These are phyloP conservation scores for Polyodon spathula DNA, from an alignment of 2,113 vertebrate genomes.

Conservation along the genomic window DNA sequence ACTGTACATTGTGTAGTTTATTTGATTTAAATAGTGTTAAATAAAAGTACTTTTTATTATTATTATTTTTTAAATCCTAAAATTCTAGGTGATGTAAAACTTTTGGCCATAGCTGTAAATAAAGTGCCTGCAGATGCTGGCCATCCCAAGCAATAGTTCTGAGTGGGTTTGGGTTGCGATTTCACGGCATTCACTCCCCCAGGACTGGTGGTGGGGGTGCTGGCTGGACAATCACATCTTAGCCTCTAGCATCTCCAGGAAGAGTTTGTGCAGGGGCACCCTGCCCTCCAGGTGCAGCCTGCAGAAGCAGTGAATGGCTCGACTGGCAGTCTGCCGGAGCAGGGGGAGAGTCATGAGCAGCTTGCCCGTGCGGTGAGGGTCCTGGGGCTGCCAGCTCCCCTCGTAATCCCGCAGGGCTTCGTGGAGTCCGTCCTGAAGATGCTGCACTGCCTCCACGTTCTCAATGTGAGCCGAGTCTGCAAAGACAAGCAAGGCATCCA, in stretches of 20 bases:
- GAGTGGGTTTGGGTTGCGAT: too few relatives aligned
- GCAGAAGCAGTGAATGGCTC: slow-evolving; percentile 31
- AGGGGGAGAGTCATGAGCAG: slow-evolving; percentile 60
- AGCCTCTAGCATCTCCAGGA: slow-evolving; percentile 63
- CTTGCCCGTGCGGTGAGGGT: slow-evolving; percentile 38
- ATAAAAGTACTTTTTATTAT: too few relatives aligned
- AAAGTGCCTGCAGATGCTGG: too few relatives aligned
- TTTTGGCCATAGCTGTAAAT: too few relatives aligned
- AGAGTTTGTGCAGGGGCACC: slow-evolving; percentile 55
- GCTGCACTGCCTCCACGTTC: slow-evolving; percentile 38
- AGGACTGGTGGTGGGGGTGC: neutral
- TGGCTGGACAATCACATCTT: slow-evolving; percentile 28
- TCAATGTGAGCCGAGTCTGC: slow-evolving; percentile 35
- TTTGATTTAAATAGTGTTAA: neutral
- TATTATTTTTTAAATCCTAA: too few relatives aligned
- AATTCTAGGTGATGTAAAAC: too few relatives aligned
- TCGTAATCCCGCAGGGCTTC: slow-evolving; percentile 38
- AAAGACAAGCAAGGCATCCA: slow-evolving; percentile 9
- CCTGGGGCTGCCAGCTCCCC: slow-evolving; percentile 15
- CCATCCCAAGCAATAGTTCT: too few relatives aligned
- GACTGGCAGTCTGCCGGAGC: slow-evolving; percentile 48
- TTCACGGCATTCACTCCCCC: too few relatives aligned
- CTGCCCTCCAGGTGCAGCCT: slow-evolving; percentile 34
- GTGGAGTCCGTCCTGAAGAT: slow-evolving; percentile 50
- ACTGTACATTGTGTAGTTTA: too few relatives aligned